Evolutionary conservation across 2,113 vertebrate species (phyloP).

Genomic region (Bombycilla garrulus): DNA sequence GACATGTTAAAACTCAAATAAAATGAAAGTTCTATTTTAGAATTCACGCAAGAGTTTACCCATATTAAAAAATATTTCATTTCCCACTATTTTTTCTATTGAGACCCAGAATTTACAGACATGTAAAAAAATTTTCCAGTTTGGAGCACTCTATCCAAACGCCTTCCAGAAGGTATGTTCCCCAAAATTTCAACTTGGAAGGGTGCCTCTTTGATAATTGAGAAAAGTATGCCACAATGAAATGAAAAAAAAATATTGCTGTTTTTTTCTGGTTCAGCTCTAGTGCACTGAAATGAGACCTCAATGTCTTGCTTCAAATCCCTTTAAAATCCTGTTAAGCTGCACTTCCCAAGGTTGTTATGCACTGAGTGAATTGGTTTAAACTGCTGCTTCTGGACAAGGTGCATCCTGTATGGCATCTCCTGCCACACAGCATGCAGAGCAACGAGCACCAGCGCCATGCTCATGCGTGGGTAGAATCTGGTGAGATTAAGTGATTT

Average conservation of each 20-base stretch:
- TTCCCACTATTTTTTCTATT: neutral
- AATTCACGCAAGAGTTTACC: neutral
- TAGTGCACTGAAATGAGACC: neutral
- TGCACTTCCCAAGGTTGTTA: neutral
- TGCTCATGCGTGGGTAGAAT: rapidly evolving
- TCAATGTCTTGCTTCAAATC: neutral
- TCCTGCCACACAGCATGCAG: rapidly evolving
- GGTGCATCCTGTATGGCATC: rapidly evolving
- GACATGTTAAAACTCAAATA: neutral
- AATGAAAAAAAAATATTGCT: neutral
- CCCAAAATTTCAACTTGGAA: neutral
- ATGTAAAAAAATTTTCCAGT: neutral
- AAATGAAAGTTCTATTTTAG: neutral
- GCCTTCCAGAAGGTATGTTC: neutral
- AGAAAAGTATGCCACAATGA: neutral
- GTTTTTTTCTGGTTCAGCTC: neutral
- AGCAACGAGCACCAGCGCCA: rapidly evolving
- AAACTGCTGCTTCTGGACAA: rapidly evolving
- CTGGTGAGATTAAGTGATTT: neutral
- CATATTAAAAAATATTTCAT: neutral
- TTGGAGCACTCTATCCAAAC: neutral
- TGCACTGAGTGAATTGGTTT: rapidly evolving
- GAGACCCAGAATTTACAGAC: neutral
- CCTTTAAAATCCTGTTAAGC: neutral
- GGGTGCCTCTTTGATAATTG: neutral